Base-by-base conservation (phyloP, 2,797 vertebrate species). In the Oryzias sinensis region DNA sequence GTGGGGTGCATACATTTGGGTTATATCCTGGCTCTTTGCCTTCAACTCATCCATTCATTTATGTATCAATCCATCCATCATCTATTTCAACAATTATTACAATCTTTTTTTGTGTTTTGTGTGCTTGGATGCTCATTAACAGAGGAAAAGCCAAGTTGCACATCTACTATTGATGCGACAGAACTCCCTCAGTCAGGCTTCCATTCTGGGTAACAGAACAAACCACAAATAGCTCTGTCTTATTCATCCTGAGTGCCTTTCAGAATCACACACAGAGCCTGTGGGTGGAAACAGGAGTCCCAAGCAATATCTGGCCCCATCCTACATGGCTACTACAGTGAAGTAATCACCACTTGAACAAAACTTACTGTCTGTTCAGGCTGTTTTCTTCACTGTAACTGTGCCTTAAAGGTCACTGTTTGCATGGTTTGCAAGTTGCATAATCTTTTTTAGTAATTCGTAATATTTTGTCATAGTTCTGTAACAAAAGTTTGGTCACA, bases 221-320 rank as follows among this genome's bases (percentile, higher is more conserved):
- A 72, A 82, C 72, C 77, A 80, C 78, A 82, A 84, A 85, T 82
- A 82, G 64, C 74, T 49, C 45, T 33, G 62, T 56, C 64, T 81
- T 77, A 77, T 71, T 83, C 77, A 81, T 84, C 69, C 70, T 68
- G 53, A 76, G 68, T 81, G 71, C 54, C 47, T 72, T 65, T 70
- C 59, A 62, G 59, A 75, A 65, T 74, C 79, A 72, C 65, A 76
- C 58, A 62, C 65, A 53, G 65, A 62, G 68, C 62, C 68, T 49
- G 65, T 68, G 67, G 68, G 52, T 62, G 46, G 55, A 58, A 66
- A 56, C 50, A 58, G 53, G 65, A 74, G 43, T 60, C 52, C 60
- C 53, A 55, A 72, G 70, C 78, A 65, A 73, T 24, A 68, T 71
- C 59, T 27, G 11, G 6, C 49, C 17, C 24, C 6, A 16, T 49